These are phyloP conservation scores for Trachurus trachurus DNA, from an alignment of 2,797 vertebrate genomes.

Conservation along the genomic window DNA sequence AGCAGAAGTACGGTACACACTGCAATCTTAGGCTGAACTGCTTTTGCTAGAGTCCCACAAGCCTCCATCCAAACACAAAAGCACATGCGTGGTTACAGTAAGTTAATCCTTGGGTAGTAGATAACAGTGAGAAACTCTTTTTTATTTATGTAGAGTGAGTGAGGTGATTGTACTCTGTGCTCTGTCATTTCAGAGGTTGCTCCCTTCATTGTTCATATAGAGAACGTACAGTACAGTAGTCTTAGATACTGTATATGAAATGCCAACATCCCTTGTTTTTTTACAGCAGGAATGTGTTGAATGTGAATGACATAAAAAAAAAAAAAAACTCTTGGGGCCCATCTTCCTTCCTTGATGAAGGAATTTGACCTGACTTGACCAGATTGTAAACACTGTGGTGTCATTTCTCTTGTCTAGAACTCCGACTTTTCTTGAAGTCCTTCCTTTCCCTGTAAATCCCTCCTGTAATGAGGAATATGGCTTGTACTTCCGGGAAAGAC, in stretches of 20 bases:
- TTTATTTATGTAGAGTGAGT: constrained; percentile 6
- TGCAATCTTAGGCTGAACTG: not conserved
- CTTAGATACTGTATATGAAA: not conserved
- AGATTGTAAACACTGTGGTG: constrained; percentile 80
- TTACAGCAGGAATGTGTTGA: constrained; percentile 34
- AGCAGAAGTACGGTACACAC: not conserved
- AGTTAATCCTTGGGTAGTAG: not conserved
- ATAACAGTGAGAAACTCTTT: not conserved
- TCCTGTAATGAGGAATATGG: constrained; percentile 88
- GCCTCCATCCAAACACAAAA: not conserved
- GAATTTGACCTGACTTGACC: constrained; percentile 82
- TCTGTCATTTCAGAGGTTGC: constrained; percentile 7
- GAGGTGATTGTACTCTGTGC: constrained; percentile 8
- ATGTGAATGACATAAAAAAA: constrained; percentile 40
- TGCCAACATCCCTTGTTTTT: constrained; percentile 12
- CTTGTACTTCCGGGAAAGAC: constrained; percentile 87
- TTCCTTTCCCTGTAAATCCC: constrained; percentile 82
- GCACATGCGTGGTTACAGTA: not conserved
- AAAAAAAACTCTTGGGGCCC: constrained; percentile 29
- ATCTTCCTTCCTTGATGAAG: constrained; percentile 70
- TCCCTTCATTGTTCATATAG: constrained; percentile 3
- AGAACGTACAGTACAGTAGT: not conserved
- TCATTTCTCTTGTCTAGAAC: constrained; percentile 81
- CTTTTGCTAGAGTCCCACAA: not conserved
- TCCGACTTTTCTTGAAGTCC: constrained; percentile 82